These are phyloP conservation scores for Choloepus didactylus DNA, from an alignment of 2,797 vertebrate genomes.

Conservation along the genomic window DNA sequence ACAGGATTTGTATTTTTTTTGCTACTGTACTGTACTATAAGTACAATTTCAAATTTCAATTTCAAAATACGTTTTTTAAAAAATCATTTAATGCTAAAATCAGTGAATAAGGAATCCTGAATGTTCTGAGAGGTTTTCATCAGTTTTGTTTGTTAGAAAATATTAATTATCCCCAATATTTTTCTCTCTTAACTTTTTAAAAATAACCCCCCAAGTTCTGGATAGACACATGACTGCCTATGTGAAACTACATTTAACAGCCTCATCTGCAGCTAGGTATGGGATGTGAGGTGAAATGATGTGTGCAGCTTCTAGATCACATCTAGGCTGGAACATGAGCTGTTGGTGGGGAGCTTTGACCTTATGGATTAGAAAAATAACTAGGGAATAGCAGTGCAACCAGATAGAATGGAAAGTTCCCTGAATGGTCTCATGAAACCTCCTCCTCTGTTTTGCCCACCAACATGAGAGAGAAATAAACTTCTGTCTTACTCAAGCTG, in stretches of 20 bases:
- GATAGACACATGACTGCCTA: neutral
- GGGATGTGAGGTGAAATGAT: neutral
- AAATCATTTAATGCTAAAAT: constrained; percentile 28
- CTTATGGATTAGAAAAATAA: neutral
- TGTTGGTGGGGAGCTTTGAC: neutral
- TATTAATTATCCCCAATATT: neutral
- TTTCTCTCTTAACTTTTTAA: neutral
- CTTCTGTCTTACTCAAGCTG: neutral
- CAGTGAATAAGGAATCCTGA: constrained; percentile 1
- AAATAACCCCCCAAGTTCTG: neutral
- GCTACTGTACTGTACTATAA: too few species aligned
- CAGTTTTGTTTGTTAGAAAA: neutral
- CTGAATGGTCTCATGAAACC: neutral
- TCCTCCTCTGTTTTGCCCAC: neutral
- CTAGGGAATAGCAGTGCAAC: neutral
- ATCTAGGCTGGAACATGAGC: neutral
- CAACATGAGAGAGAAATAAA: neutral
- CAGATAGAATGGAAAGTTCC: neutral
- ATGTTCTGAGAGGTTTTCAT: neutral
- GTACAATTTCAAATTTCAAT: too few species aligned
- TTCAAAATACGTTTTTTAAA: neutral
- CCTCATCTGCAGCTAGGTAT: neutral
- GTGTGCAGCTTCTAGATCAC: neutral
- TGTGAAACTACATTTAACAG: neutral
- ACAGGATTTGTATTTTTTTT: too few species aligned